Percentiles rank a stretch among this genome's conserved stretches.
phyloP scores from a whole-genome alignment of 1,140 invertebrate genomes.

The Drosophila grimshawi region DNA sequence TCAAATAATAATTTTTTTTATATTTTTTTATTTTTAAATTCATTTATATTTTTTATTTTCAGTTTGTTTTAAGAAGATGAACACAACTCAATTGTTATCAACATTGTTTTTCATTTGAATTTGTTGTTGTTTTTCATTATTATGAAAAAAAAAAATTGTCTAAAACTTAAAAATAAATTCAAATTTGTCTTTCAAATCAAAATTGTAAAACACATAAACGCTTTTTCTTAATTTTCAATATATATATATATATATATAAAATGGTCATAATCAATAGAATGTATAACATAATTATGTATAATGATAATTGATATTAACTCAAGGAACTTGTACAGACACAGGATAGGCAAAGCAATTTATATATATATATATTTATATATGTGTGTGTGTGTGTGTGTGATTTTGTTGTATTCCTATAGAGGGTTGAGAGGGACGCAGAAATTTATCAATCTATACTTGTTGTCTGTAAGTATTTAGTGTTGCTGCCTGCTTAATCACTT shows the following conservation, averaged over 20 bases:
- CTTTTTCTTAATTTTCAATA: constrained; percentile 1
- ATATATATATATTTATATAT: neutral
- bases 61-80: constrained; percentile 48
- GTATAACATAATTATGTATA: constrained; percentile 1
- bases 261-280: constrained; percentile 4
- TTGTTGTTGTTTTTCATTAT: constrained; percentile 23
- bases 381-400: constrained; percentile 2
- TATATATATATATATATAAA: constrained; percentile 21
- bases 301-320: constrained; percentile 38
- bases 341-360: constrained; percentile 41
- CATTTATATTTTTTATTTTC: constrained; percentile 26
- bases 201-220: constrained; percentile 14
- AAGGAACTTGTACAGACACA: constrained; percentile 59
- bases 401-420: constrained; percentile 1
- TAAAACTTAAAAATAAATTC: constrained; percentile 30
- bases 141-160: constrained; percentile 20
- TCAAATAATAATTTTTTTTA: constrained; percentile 19
- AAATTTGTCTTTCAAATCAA: constrained; percentile 28
- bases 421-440: too few relatives aligned
- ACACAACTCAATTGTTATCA: constrained; percentile 64
- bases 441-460: too few relatives aligned
- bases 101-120: constrained; percentile 42
- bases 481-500: too few relatives aligned
- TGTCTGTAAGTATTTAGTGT: too few relatives aligned
- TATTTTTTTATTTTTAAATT: constrained; percentile 28